Conservation (phyloP, 2,888 invertebrate species). For the Onchidella celtica region DNA sequence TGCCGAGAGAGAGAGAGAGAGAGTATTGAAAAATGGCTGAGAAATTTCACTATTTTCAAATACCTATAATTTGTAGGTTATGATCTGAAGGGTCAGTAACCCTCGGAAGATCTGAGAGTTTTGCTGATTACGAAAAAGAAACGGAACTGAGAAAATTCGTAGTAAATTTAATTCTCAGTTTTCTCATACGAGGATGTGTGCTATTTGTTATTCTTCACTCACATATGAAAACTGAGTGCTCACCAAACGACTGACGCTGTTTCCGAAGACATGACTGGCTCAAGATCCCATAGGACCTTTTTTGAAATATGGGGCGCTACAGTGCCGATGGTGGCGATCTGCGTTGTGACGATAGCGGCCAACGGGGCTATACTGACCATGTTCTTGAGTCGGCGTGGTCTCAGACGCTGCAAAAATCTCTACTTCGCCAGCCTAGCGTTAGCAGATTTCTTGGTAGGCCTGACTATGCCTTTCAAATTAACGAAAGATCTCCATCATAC, state of each 20-base stretch:
- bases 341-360: slow-evolving; percentile 64
- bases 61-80: too few relatives aligned
- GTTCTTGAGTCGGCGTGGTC: slow-evolving; percentile 61
- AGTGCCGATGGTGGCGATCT: slow-evolving; percentile 65
- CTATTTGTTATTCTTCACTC: too few relatives aligned
- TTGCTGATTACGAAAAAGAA: too few relatives aligned
- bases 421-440: slow-evolving; percentile 70
- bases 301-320: slow-evolving; percentile 51
- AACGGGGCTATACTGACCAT: slow-evolving; percentile 69
- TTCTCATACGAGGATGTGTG: too few relatives aligned
- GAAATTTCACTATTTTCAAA: too few relatives aligned
- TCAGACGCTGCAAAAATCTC: slow-evolving; percentile 68
- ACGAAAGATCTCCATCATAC: slow-evolving; percentile 24
- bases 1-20: too few relatives aligned
- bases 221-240: background rate
- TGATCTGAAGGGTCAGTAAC: too few relatives aligned
- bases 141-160: too few relatives aligned
- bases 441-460: slow-evolving; percentile 71
- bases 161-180: too few relatives aligned
- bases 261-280: background rate
- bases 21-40: too few relatives aligned
- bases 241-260: slow-evolving; percentile 17
- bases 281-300: slow-evolving; percentile 18
- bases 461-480: slow-evolving; percentile 60
- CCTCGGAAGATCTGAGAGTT: too few relatives aligned